A percentile compares a stretch with the other conserved stretches of the same genome.
phyloP scores from a whole-genome alignment of 2,113 vertebrate species.

The Oryzias celebensis region DNA sequence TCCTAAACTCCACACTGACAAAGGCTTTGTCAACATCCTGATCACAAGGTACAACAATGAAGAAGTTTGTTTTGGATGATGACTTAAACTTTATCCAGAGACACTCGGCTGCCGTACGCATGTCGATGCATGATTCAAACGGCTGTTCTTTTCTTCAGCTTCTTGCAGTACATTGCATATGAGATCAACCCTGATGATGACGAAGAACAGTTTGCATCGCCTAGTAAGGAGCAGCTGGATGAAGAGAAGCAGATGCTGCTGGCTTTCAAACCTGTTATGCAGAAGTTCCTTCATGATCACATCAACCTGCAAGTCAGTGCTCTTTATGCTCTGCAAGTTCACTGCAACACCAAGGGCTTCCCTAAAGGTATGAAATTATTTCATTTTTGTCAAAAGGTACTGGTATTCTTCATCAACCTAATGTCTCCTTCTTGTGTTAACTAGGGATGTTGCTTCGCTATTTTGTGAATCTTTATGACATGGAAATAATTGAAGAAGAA shows the following conservation, averaged over 20 bases:
- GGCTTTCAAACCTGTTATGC: constrained; percentile 97
- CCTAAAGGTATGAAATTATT: constrained; percentile 86
- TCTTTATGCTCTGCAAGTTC: constrained; percentile 97
- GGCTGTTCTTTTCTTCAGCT: constrained; percentile 71
- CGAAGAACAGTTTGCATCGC: constrained; percentile 87
- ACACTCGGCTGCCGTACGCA: neutral
- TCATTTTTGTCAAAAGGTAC: neutral
- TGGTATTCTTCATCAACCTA: neutral
- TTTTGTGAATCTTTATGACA: constrained; percentile 97
- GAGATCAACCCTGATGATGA: constrained; percentile 89
- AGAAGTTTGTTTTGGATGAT: neutral
- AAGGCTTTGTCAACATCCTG: constrained; percentile 99
- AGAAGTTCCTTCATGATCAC: constrained; percentile 97
- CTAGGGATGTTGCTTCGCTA: constrained; percentile 97
- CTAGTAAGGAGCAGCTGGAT: constrained; percentile 93
- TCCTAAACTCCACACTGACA: constrained; percentile 96
- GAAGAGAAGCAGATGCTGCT: constrained; percentile 93
- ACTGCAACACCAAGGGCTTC: constrained; percentile 91
- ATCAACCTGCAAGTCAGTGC: constrained; percentile 93
- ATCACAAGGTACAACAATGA: constrained; percentile 86
- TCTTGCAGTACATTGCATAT: constrained; percentile 96
- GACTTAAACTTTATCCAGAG: no score
- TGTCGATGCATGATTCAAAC: no score
- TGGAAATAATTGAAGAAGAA: constrained; percentile 99
- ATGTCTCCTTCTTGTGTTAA: neutral